phyloP scores from a whole-genome alignment of 2,888 invertebrate genomes.

The Balanococcus diminutus region DNA sequence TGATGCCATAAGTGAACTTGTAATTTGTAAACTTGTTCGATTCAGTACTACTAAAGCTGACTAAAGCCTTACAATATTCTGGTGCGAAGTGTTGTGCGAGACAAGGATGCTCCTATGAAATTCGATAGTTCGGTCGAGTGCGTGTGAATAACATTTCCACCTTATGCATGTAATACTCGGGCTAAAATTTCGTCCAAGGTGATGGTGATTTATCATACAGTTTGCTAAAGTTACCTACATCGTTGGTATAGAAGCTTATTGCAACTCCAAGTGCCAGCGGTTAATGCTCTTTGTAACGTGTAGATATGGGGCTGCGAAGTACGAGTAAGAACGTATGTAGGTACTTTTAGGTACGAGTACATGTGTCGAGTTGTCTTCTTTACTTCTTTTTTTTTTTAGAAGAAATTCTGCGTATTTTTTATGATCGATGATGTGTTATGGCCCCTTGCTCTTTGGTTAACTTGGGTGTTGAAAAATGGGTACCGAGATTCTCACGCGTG shows the following conservation, averaged over 20 bases:
- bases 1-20: constrained; percentile 10
- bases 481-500: not conserved
- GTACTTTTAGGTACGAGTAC: too few relatives aligned
- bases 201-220: not conserved
- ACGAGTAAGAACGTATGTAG: too few relatives aligned
- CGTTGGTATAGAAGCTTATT: too few relatives aligned
- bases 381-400: too few relatives aligned
- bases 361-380: too few relatives aligned
- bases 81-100: constrained; percentile 4
- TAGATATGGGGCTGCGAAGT: too few relatives aligned
- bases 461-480: not conserved
- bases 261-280: too few relatives aligned
- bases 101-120: not conserved
- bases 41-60: not conserved
- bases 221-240: not conserved
- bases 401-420: not conserved
- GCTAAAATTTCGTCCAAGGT: not conserved
- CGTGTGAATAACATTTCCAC: constrained; percentile 24
- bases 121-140: not conserved
- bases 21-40: not conserved
- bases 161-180: not conserved
- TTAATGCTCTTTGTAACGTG: too few relatives aligned
- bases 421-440: not conserved
- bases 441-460: not conserved
- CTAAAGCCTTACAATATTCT: constrained; percentile 31